Conservation (phyloP, 2,113 vertebrate genomes). For the Dromas ardeola region DNA sequence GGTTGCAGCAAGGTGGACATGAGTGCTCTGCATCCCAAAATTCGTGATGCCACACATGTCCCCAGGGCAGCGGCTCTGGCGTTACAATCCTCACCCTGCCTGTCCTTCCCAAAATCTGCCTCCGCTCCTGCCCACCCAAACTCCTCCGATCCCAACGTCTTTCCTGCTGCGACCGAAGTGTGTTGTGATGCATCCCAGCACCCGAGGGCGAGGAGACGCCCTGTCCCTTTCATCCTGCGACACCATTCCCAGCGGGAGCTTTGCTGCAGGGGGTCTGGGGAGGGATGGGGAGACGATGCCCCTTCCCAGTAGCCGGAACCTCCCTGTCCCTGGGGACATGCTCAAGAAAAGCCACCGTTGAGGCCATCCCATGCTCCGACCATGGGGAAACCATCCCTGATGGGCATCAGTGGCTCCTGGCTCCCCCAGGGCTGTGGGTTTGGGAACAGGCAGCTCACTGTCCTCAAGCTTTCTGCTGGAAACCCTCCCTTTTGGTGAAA, state of each 20-base stretch:
- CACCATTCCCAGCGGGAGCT: accelerated
- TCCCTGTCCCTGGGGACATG: background rate
- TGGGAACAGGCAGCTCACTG: background rate
- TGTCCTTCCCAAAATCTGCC: background rate
- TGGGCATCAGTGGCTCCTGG: background rate
- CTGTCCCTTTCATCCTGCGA: background rate
- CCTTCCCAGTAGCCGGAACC: background rate
- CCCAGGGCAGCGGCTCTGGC: background rate
- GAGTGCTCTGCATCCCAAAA: background rate
- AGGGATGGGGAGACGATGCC: accelerated
- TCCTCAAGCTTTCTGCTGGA: background rate
- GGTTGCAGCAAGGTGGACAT: background rate
- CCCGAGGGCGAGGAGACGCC: background rate
- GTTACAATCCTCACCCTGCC: accelerated
- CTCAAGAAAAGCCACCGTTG: accelerated
- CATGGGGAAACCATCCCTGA: accelerated
- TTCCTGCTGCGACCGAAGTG: accelerated
- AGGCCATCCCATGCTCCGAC: background rate
- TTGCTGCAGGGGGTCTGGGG: background rate
- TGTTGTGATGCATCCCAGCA: accelerated
- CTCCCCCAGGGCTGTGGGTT: background rate
- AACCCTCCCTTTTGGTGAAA: background rate
- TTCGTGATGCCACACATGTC: accelerated
- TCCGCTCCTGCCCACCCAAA: background rate
- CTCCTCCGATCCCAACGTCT: too few species aligned